Evolutionary conservation across 2,797 vertebrate genomes (phyloP).

Genomic region (Morus bassanus): DNA sequence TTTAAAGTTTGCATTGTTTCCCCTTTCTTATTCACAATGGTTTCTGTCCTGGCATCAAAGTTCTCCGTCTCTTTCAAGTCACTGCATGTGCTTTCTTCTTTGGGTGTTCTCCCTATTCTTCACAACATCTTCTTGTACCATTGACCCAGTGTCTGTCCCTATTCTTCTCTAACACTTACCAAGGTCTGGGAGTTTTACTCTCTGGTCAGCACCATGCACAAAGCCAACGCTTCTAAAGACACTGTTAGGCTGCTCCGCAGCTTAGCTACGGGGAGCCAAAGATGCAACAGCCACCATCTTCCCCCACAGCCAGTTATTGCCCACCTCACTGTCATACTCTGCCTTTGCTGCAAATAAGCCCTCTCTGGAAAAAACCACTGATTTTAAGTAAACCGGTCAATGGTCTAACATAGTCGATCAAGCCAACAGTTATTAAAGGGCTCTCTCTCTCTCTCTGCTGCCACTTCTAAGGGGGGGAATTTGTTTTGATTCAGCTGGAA

Average conservation of each 20-base stretch:
- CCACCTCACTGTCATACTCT: not conserved
- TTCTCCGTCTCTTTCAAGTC: not conserved
- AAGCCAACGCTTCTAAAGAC: not conserved
- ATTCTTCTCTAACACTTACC: not conserved
- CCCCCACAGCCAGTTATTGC: not conserved
- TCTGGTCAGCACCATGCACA: not conserved
- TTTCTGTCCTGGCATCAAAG: not conserved
- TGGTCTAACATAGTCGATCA: not conserved
- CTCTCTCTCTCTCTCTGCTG: not conserved
- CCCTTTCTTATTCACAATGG: not conserved
- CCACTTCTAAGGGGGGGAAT: not conserved
- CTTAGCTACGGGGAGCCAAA: not conserved
- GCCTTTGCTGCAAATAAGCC: not conserved
- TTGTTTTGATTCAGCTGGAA: slow-evolving; percentile 17
- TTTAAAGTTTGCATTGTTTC: not conserved
- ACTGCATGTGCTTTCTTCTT: not conserved
- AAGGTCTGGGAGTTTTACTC: not conserved
- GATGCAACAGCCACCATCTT: not conserved
- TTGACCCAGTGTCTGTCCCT: not conserved
- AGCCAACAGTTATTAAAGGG: not conserved
- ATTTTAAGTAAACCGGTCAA: not conserved
- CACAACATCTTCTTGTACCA: not conserved
- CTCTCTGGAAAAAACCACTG: not conserved
- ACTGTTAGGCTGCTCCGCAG: not conserved
- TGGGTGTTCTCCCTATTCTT: not conserved